phyloP scores from a whole-genome alignment of 2,797 vertebrate genomes.

The Orestias chungarensis region DNA sequence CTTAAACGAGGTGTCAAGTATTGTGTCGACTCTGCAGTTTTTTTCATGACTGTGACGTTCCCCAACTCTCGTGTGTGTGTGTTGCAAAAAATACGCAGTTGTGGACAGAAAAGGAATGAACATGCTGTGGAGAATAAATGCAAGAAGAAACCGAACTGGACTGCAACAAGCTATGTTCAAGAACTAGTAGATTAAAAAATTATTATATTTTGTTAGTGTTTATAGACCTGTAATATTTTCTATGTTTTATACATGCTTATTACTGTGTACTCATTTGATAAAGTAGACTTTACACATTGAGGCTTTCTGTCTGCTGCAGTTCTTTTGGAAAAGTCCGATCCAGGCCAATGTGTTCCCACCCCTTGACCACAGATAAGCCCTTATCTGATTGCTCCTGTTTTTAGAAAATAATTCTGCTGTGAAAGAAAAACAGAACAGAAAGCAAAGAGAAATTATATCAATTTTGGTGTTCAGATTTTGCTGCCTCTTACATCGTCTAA shows the following conservation, averaged over 20 bases:
- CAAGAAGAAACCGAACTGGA: constrained; percentile 62
- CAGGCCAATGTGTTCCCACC: constrained; percentile 2
- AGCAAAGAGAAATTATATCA: neutral
- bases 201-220: constrained; percentile 84
- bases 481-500: neutral
- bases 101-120: constrained; percentile 25
- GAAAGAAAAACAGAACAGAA: neutral
- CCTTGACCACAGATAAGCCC: constrained; percentile 48
- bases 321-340: constrained; percentile 26
- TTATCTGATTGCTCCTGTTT: constrained; percentile 36
- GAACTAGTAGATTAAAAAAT: constrained; percentile 64
- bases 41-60: constrained; percentile 15
- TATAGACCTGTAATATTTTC: constrained; percentile 65
- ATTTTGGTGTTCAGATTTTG: neutral
- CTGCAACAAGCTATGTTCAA: constrained; percentile 70
- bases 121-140: constrained; percentile 40
- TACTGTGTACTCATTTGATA: constrained; percentile 82
- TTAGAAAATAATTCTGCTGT: constrained; percentile 40
- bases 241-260: constrained; percentile 74
- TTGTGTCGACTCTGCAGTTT: constrained; percentile 16
- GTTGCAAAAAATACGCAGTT: constrained; percentile 10
- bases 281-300: constrained; percentile 76
- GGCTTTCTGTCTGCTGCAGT: constrained; percentile 45
- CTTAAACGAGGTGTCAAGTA: constrained; percentile 44
- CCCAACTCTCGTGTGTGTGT: constrained; percentile 20